A percentile compares a stretch with the other conserved stretches of the same genome.
phyloP scores from a whole-genome alignment of 2,113 vertebrate species.

The Ptychochromis oligacanthus region DNA sequence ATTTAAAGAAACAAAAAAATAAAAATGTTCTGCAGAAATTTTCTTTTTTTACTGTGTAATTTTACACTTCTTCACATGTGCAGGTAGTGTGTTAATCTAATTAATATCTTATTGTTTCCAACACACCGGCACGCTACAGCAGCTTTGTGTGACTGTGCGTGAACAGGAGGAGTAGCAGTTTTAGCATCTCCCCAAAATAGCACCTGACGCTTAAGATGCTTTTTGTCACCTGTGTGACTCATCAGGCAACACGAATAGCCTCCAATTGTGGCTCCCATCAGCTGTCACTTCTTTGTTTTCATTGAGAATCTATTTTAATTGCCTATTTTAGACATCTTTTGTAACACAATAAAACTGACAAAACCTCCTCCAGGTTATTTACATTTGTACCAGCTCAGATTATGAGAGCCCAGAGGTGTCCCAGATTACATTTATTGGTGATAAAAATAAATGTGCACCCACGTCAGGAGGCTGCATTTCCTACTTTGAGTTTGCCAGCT shows the following conservation, averaged over 20 bases:
- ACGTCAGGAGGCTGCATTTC: slow-evolving; percentile 43
- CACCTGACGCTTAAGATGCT: background rate
- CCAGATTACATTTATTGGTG: slow-evolving; percentile 26
- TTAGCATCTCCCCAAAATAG: slow-evolving; percentile 36
- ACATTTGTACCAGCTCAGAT: slow-evolving; percentile 6
- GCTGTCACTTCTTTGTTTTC: background rate
- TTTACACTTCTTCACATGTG: background rate
- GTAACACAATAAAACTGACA: slow-evolving; percentile 5
- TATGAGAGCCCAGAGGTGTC: slow-evolving; percentile 16
- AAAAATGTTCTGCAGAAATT: background rate
- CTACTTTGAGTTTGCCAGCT: slow-evolving; percentile 14
- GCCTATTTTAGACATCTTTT: background rate
- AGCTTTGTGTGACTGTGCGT: background rate
- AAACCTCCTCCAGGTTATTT: slow-evolving; percentile 27
- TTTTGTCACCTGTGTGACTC: slow-evolving; percentile 49
- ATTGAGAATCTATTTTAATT: background rate
- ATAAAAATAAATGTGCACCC: slow-evolving; percentile 50
- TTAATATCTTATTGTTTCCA: background rate
- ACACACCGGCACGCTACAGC: background rate
- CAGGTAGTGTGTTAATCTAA: slow-evolving; percentile 16
- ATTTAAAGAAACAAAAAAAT: background rate
- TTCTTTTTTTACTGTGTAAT: background rate
- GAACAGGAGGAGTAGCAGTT: background rate
- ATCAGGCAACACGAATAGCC: background rate
- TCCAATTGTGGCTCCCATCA: background rate